Evolutionary conservation across 1,140 invertebrate species (phyloP).

Genomic region (Andrena cerasifolii): DNA sequence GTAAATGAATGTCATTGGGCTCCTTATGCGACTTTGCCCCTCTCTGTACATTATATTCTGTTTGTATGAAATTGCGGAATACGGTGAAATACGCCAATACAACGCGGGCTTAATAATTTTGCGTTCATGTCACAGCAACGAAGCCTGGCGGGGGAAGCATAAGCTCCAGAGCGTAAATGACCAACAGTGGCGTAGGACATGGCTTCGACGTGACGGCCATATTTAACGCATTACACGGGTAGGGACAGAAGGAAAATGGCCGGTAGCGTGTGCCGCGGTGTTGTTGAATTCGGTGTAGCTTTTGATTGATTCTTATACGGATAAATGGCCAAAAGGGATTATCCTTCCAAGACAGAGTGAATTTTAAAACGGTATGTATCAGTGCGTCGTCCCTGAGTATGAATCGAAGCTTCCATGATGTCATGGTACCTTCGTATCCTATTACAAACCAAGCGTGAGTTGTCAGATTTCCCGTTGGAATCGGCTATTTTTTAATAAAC

Average conservation of each 20-base stretch:
- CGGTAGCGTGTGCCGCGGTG: slow-evolving; percentile 63
- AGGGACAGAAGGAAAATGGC: slow-evolving; percentile 65
- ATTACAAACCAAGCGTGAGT: not conserved
- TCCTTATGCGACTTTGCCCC: no score
- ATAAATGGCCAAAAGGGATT: slow-evolving; percentile 18
- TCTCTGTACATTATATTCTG: no score
- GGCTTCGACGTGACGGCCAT: slow-evolving; percentile 38
- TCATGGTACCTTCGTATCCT: not conserved
- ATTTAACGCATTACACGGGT: slow-evolving; percentile 36
- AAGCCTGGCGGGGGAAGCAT: no score
- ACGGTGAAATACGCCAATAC: no score
- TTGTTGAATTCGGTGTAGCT: slow-evolving; percentile 1
- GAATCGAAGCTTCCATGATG: not conserved
- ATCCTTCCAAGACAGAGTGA: slow-evolving; percentile 8
- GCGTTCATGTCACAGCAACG: no score
- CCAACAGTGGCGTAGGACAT: no score
- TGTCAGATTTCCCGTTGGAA: slow-evolving; percentile 11
- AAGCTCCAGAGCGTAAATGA: no score
- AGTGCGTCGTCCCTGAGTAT: not conserved
- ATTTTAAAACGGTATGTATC: slow-evolving; percentile 59
- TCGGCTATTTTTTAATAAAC: not conserved
- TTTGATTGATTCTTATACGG: not conserved
- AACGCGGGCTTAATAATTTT: no score
- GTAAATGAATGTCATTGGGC: no score
- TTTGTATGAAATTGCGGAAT: no score